Conservation (phyloP, 30 jellyfish, hydroid and myxozoan species). For the Aurelia sp. region DNA sequence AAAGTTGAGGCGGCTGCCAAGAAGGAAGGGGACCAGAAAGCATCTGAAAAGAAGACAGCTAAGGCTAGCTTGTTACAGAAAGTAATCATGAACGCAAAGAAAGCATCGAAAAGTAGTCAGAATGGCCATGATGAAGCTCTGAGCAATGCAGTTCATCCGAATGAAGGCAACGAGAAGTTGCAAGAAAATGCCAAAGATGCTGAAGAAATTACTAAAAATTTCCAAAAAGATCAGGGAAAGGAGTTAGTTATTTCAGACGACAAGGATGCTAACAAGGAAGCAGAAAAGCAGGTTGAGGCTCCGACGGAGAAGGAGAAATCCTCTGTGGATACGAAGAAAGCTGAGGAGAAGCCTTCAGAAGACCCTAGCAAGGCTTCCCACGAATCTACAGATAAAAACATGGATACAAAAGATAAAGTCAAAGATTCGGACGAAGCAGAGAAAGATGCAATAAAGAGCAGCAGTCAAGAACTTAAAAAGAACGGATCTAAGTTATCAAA, state of each 20-base stretch:
- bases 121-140: no score
- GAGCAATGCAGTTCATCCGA: not conserved
- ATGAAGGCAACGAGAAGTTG: not conserved
- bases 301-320: not conserved
- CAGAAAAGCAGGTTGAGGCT: not conserved
- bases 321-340: not conserved
- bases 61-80: not conserved
- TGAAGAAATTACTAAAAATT: not conserved
- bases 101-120: not conserved
- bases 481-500: constrained; percentile 36
- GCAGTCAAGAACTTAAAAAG: constrained; percentile 4
- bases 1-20: not conserved
- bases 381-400: not conserved
- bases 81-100: not conserved
- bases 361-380: not conserved
- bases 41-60: not conserved
- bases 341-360: not conserved
- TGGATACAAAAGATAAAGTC: not conserved
- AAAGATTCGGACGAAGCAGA: not conserved
- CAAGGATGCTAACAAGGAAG: not conserved
- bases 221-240: not conserved
- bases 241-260: not conserved
- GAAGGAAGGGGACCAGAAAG: not conserved
- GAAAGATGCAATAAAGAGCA: not conserved
- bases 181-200: not conserved